These are phyloP conservation scores for Stylophora pistillata DNA, from an alignment of 64 coral and sea anemone genomes.

Conservation along the genomic window DNA sequence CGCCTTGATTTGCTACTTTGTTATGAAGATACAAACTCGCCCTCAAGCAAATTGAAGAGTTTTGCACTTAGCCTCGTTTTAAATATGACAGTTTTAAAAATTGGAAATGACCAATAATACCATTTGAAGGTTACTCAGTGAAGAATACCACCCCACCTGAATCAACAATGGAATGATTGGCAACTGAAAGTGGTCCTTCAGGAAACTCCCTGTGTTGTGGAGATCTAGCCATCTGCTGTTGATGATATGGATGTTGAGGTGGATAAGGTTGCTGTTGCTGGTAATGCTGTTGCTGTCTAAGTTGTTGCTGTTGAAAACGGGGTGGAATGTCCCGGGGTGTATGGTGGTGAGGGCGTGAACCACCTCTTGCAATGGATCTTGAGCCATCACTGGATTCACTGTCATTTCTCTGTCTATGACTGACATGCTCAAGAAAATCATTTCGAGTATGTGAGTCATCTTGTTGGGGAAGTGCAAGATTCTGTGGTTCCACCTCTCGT, in stretches of 20 bases:
- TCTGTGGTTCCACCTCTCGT: constrained; percentile 21
- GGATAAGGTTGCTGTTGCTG: constrained; percentile 30
- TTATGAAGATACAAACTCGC: too few relatives aligned
- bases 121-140: neutral
- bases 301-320: constrained; percentile 79
- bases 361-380: constrained; percentile 69
- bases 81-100: too few relatives aligned
- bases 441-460: constrained; percentile 40
- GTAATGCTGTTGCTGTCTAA: constrained; percentile 60
- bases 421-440: constrained; percentile 23
- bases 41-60: too few relatives aligned
- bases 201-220: constrained; percentile 58
- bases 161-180: constrained; percentile 44
- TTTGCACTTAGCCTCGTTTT: too few relatives aligned
- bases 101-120: too few relatives aligned
- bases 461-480: constrained; percentile 21
- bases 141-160: constrained; percentile 41
- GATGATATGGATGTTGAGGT: constrained; percentile 37
- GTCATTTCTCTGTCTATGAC: constrained; percentile 59
- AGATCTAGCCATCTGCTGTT: constrained; percentile 35
- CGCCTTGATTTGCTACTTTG: too few relatives aligned
- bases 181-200: constrained; percentile 49
- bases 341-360: constrained; percentile 54
- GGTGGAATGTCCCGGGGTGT: constrained; percentile 81
- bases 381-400: constrained; percentile 90